These are phyloP conservation scores for Channa argus DNA, from an alignment of 2,113 vertebrate genomes.

Conservation along the genomic window DNA sequence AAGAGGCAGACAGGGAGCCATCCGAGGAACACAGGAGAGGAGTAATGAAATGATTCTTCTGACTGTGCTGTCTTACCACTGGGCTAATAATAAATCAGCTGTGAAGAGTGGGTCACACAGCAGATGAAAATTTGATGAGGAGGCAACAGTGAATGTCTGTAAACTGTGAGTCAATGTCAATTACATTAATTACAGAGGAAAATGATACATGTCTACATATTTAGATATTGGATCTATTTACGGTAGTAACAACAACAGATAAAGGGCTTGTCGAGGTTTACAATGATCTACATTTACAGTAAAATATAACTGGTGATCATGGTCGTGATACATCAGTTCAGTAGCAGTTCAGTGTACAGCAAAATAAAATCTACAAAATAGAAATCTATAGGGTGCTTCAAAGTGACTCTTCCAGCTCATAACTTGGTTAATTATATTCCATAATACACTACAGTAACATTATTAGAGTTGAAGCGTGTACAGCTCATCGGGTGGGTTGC, in stretches of 20 bases:
- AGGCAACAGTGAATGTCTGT: slow-evolving; percentile 34
- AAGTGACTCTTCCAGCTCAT: not conserved
- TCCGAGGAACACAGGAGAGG: slow-evolving; percentile 59
- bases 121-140: slow-evolving; percentile 59
- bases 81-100: slow-evolving; percentile 57
- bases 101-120: slow-evolving; percentile 43
- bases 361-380: not conserved
- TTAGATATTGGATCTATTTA: too few relatives aligned
- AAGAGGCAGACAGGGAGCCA: slow-evolving; percentile 59
- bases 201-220: too few relatives aligned
- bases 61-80: slow-evolving; percentile 39
- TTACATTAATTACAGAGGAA: slow-evolving; percentile 11
- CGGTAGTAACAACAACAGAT: too few relatives aligned
- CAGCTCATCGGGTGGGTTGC: slow-evolving; percentile 19
- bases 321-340: too few relatives aligned
- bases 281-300: too few relatives aligned
- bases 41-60: slow-evolving; percentile 68
- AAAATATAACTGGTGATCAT: too few relatives aligned
- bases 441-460: slow-evolving; percentile 32
- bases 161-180: slow-evolving; percentile 12
- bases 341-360: too few relatives aligned
- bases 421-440: not conserved
- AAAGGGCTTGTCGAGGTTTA: too few relatives aligned
- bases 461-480: slow-evolving; percentile 26
- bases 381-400: not conserved